These are phyloP conservation scores for Leptestheria dahalacensis DNA, from an alignment of 1,140 invertebrate species.

Conservation along the genomic window DNA sequence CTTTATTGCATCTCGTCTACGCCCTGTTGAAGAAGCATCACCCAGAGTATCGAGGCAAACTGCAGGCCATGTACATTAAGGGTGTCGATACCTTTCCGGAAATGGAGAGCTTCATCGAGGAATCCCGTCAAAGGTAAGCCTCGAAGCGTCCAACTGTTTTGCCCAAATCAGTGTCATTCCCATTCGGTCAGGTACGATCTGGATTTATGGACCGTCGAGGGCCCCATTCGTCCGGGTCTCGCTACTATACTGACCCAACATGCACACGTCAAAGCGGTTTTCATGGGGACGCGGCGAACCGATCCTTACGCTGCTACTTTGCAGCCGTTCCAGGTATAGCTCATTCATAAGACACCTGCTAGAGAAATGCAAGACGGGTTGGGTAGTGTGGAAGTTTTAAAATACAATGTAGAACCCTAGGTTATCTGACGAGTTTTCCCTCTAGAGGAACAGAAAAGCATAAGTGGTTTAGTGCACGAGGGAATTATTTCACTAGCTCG, in stretches of 20 bases:
- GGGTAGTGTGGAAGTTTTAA: no score
- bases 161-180: neutral
- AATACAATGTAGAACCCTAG: no score
- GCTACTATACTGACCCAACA: slow-evolving; percentile 41
- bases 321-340: slow-evolving; percentile 46
- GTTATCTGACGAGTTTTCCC: no score
- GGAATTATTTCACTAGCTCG: no score
- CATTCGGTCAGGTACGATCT: slow-evolving; percentile 45
- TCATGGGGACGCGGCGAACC: slow-evolving; percentile 73
- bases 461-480: no score
- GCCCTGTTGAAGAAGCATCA: slow-evolving; percentile 39
- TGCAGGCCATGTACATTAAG: slow-evolving; percentile 59
- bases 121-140: slow-evolving; percentile 39
- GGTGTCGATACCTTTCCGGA: slow-evolving; percentile 64
- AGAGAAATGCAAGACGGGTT: no score
- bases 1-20: slow-evolving; percentile 59
- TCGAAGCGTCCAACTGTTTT: neutral
- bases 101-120: slow-evolving; percentile 65
- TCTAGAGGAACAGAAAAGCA: no score
- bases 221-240: slow-evolving; percentile 54
- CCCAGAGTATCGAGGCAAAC: slow-evolving; percentile 24
- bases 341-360: neutral
- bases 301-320: slow-evolving; percentile 61
- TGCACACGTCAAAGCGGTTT: slow-evolving; percentile 53
- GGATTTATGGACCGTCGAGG: slow-evolving; percentile 47